Conservation (phyloP, 2,888 invertebrate species). For the Bugulina stolonifera region DNA sequence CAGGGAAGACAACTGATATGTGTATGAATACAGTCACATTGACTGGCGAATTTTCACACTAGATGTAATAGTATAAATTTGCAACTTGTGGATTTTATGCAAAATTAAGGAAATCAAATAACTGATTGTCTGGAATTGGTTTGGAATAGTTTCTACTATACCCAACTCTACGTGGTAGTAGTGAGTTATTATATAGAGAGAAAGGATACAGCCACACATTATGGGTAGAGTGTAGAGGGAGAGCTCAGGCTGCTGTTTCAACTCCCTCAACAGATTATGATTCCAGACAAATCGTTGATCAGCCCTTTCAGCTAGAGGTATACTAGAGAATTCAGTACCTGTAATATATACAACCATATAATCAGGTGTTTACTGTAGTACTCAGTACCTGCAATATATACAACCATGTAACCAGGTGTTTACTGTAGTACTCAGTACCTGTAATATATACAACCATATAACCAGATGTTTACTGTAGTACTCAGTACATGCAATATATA, state of each 20-base stretch:
- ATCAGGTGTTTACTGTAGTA: no score
- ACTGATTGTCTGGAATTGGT: no score
- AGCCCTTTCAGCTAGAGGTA: slow-evolving; percentile 49
- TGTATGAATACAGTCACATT: no score
- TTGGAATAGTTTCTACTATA: no score
- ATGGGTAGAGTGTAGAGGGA: slow-evolving; percentile 70
- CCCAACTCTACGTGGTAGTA: no score
- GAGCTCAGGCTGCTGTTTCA: slow-evolving; percentile 64
- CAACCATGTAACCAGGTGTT: slow-evolving; percentile 27
- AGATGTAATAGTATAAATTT: no score
- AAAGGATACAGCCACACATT: slow-evolving; percentile 71
- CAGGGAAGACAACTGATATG: no score
- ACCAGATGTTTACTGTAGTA: not conserved
- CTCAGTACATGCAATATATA: no score
- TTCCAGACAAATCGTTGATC: slow-evolving; percentile 94
- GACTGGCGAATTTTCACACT: no score
- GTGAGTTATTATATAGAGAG: not conserved
- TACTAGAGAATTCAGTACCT: slow-evolving; percentile 28
- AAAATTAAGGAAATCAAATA: no score
- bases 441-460: slow-evolving; percentile 28
- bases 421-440: slow-evolving; percentile 28
- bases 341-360: slow-evolving; percentile 28
- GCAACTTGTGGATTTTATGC: no score
- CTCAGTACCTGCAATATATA: no score
- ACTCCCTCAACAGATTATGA: slow-evolving; percentile 68